Evolutionary conservation across 2,797 vertebrate genomes (phyloP), one percentile per base, ranked within the genome.

Genomic region (Tolypeutes matacus): DNA sequence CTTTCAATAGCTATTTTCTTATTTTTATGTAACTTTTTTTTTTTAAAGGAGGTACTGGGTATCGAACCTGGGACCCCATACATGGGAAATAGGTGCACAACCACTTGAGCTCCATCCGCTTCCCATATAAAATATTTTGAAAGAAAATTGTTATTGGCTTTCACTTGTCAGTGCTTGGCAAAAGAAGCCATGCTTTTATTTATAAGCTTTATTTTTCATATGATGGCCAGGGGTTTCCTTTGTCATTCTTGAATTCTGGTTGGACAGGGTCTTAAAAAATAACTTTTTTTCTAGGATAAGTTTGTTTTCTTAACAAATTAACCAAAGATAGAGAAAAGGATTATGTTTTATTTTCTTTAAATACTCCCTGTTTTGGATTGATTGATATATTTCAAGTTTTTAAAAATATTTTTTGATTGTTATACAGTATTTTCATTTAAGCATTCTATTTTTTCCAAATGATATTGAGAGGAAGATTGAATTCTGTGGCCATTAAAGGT

Each of bases 291-390:
- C 27, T 56, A 87, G 36, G 18, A 78, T 58, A 34, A 42, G 4
- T 25, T 72, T 56, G 14, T 86, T 76, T 72, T 13, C 2, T 39
- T 86, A 89, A 36, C n/a, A 81, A 87, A 81, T 84, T 93, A 90
- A n/a, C 2, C 7, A 83, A 27, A 58, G 4, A 75, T 73, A 72
- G 53, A 58, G 12, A 64, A 39, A 2, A 34, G 2, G 2, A 1
- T 87, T 93, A 29, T 89, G 5, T 75, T 89, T 81, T 36, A 58
- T 83, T 88, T 65, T 88, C n/a, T 85, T 86, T 7, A 85, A 20
- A 8, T 88, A 46, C 9, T 86, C 17, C 39, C 1, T 77, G 7
- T 73, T 89, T 76, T 69, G 18, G 27, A 36, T 69, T 53, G 42
- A 65, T 31, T 12, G 21, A 58, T 60, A n/a, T 1, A 78, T 18